phyloP scores from a whole-genome alignment of 2,888 invertebrate genomes.

The Epirrita christyi region DNA sequence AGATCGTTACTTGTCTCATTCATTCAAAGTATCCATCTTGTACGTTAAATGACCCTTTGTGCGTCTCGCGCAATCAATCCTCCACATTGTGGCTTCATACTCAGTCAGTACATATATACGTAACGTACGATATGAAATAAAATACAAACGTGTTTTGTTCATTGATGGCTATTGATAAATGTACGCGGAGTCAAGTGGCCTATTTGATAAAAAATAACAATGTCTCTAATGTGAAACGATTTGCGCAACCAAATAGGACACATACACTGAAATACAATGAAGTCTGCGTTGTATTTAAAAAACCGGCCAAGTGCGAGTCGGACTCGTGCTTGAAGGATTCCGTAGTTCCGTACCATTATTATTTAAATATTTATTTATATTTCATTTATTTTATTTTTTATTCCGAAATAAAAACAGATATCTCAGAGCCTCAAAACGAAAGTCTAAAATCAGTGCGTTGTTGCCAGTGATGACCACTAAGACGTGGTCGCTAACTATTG shows the following conservation, averaged over 20 bases:
- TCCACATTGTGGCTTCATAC: conserved; percentile 33
- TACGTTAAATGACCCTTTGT: conserved; percentile 65
- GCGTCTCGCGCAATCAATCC: conserved; percentile 45
- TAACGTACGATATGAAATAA: conserved; percentile 22
- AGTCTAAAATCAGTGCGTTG: no score
- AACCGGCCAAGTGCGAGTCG: no score
- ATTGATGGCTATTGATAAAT: conserved; percentile 14
- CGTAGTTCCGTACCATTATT: no score
- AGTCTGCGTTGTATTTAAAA: neutral
- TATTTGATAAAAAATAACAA: conserved; percentile 11
- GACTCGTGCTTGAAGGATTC: no score
- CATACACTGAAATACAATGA: neutral
- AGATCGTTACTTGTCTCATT: conserved; percentile 62
- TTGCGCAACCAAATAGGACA: neutral
- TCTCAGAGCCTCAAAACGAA: no score
- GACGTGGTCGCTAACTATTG: no score
- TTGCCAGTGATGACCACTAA: no score
- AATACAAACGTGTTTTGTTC: conserved; percentile 18
- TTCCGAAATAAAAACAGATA: no score
- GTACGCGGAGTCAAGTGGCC: conserved; percentile 12
- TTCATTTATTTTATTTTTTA: no score
- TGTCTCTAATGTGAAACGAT: neutral
- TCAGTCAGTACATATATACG: conserved; percentile 27
- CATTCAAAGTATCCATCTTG: conserved; percentile 51
- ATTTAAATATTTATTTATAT: no score